Percentiles rank a stretch among this genome's conserved stretches.
These are phyloP conservation scores for Nudaria mundana DNA, from an alignment of 2,888 invertebrate genomes.

Conservation along the genomic window DNA sequence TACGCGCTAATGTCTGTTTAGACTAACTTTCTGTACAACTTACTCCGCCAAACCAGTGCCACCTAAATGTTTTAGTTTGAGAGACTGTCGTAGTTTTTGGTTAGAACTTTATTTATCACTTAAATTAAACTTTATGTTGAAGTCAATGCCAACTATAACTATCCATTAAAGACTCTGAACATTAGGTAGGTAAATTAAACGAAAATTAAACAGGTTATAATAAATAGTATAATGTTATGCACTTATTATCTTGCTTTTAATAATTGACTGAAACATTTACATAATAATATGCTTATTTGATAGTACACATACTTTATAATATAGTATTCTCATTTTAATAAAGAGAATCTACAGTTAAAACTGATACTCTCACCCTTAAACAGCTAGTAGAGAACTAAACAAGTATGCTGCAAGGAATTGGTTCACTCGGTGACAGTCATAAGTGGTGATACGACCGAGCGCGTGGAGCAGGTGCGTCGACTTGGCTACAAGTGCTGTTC, in stretches of 20 bases:
- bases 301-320: too few relatives aligned
- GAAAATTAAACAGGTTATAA: too few relatives aligned
- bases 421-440: conserved; percentile 7
- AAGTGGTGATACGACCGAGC: too few relatives aligned
- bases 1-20: conserved; percentile 39
- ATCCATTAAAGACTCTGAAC: too few relatives aligned
- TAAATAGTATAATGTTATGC: too few relatives aligned
- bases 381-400: conserved; percentile 10
- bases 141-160: too few relatives aligned
- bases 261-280: too few relatives aligned
- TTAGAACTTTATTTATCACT: neutral
- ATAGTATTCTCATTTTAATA: too few relatives aligned
- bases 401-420: conserved; percentile 26
- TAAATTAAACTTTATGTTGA: neutral
- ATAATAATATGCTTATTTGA: too few relatives aligned
- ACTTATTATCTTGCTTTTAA: too few relatives aligned
- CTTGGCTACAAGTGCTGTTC: conserved; percentile 2
- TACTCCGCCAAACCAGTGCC: conserved; percentile 5
- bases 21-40: conserved; percentile 24
- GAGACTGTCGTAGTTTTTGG: neutral
- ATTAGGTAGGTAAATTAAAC: too few relatives aligned
- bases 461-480: conserved; percentile 17
- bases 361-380: neutral
- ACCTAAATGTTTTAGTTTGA: neutral
- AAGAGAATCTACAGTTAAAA: too few relatives aligned